Conservation (phyloP, 2,888 invertebrate species). For the Thera britannica region DNA sequence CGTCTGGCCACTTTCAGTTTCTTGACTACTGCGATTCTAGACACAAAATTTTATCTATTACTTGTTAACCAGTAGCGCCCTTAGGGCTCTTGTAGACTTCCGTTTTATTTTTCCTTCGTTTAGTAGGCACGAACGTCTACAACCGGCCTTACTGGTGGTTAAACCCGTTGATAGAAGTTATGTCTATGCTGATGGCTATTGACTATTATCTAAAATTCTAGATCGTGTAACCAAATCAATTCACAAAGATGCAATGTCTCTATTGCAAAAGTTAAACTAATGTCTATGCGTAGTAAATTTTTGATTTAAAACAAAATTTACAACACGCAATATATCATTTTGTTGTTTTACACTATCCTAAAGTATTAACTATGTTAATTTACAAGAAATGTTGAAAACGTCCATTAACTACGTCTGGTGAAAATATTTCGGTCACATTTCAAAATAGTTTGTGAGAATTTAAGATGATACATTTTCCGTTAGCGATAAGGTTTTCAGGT, state of each 20-base stretch:
- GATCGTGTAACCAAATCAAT: too few relatives aligned
- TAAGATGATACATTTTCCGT: constrained; percentile 55
- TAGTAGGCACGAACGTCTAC: too few relatives aligned
- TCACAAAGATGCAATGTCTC: not conserved
- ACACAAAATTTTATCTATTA: not conserved
- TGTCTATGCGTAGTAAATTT: not conserved
- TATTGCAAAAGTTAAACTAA: not conserved
- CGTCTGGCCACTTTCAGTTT: constrained; percentile 71
- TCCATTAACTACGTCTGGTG: constrained; percentile 60
- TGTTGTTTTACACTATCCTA: constrained; percentile 37
- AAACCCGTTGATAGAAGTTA: constrained; percentile 1
- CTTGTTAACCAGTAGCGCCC: not conserved
- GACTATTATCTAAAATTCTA: not conserved
- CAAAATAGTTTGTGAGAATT: constrained; percentile 62
- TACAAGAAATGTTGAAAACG: constrained; percentile 55
- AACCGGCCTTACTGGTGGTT: not conserved
- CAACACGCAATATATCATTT: constrained; percentile 35
- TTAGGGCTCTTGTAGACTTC: too few relatives aligned
- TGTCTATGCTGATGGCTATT: not conserved
- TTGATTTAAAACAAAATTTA: constrained; percentile 29
- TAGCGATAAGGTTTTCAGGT: constrained; percentile 39
- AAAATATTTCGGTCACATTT: constrained; percentile 68
- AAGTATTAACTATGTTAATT: constrained; percentile 46
- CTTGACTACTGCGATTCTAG: constrained; percentile 11
- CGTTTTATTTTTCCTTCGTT: too few relatives aligned